A percentile compares a stretch with the other conserved stretches of the same genome.
phyloP scores from a whole-genome alignment of 2,797 vertebrate genomes.

The Margarornis squamiger region DNA sequence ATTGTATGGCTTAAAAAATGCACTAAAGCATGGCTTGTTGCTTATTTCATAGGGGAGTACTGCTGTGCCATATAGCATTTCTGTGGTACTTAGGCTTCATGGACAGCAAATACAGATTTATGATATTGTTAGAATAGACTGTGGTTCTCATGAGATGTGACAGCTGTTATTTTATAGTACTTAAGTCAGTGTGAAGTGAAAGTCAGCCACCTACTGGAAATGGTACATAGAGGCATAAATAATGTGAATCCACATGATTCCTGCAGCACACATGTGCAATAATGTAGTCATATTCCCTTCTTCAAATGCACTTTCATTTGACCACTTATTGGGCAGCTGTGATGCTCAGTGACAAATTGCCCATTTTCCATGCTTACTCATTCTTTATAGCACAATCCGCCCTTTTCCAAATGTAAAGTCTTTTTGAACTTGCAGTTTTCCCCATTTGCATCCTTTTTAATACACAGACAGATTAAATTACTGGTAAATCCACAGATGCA shows the following conservation, averaged over 20 bases:
- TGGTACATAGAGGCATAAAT: constrained; percentile 51
- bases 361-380: background rate
- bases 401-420: background rate
- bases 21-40: background rate
- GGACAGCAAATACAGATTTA: constrained; percentile 45
- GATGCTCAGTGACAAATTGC: background rate
- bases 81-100: background rate
- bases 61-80: background rate
- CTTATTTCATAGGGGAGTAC: background rate
- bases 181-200: constrained; percentile 55
- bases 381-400: background rate
- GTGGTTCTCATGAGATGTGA: constrained; percentile 47
- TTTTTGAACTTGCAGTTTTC: background rate
- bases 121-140: background rate
- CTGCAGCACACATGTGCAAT: constrained; percentile 3
- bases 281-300: background rate
- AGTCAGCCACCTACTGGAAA: constrained; percentile 59
- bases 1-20: background rate
- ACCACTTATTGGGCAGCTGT: background rate
- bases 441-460: background rate
- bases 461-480: background rate
- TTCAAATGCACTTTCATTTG: background rate
- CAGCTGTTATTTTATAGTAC: constrained; percentile 69
- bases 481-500: background rate
- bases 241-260: constrained; percentile 39